phyloP scores from a whole-genome alignment of 2,888 invertebrate genomes.

The Thysanoteuthis rhombus region DNA sequence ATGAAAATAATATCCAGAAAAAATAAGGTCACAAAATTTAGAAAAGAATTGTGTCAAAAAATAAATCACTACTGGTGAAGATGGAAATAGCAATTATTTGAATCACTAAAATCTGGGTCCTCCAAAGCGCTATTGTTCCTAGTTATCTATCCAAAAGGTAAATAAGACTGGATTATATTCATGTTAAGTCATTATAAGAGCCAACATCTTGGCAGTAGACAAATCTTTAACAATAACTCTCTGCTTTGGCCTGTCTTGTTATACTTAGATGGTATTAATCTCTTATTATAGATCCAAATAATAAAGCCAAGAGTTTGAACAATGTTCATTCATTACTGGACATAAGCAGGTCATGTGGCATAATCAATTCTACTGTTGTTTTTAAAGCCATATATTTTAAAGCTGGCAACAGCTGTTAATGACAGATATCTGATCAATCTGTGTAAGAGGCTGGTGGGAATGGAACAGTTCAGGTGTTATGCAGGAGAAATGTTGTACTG shows the following conservation, averaged over 20 bases:
- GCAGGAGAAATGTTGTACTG: background rate
- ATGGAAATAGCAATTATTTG: too few relatives aligned
- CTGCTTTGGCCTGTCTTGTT: background rate
- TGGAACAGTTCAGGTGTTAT: conserved; percentile 12
- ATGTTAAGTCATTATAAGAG: background rate
- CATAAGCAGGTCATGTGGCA: background rate
- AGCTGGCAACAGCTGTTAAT: background rate
- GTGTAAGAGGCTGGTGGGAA: background rate
- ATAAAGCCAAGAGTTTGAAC: background rate
- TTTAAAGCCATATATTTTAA: conserved; percentile 12
- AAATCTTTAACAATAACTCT: background rate
- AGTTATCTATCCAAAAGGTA: background rate
- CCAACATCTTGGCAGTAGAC: background rate
- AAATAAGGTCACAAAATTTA: too few relatives aligned
- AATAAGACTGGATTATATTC: background rate
- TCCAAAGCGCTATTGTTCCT: too few relatives aligned
- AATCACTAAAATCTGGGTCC: too few relatives aligned
- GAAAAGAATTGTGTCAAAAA: too few relatives aligned
- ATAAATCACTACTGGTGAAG: too few relatives aligned
- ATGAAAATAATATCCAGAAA: too few relatives aligned
- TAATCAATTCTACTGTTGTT: background rate
- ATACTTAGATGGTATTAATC: background rate
- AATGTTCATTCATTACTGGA: background rate
- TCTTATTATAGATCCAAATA: background rate
- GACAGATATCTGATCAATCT: background rate